Evolutionary conservation across 92 coral and sea anemone genomes (phyloP).

Genomic region (Umimayanthus kanabou): DNA sequence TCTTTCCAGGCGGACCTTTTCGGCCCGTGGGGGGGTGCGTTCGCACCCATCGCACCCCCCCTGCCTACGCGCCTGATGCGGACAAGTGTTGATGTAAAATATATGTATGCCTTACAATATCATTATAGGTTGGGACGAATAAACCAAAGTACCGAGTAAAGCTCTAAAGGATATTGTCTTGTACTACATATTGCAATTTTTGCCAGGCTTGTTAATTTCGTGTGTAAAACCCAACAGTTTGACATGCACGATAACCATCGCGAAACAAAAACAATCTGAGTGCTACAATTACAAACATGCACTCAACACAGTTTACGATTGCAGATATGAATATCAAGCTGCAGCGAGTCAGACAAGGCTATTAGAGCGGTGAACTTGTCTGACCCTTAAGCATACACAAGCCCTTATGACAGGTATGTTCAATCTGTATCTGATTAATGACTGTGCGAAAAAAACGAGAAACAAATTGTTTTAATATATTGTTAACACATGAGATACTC

Average conservation of each 20-base stretch:
- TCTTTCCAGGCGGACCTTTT: no score
- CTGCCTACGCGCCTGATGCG: no score
- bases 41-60: no score
- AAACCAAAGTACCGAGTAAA: neutral
- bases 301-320: neutral
- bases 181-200: neutral
- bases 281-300: neutral
- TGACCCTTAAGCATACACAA: neutral
- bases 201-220: neutral
- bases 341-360: neutral
- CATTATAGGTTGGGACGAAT: neutral
- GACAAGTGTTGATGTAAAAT: neutral
- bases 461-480: slow-evolving; percentile 8
- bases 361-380: neutral
- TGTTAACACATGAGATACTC: slow-evolving; percentile 19
- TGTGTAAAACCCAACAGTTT: neutral
- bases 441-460: slow-evolving; percentile 21
- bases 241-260: neutral
- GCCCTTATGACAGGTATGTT: slow-evolving; percentile 1
- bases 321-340: neutral
- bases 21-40: no score
- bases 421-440: slow-evolving; percentile 30
- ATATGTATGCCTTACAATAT: neutral
- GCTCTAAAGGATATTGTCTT: slow-evolving; percentile 1
- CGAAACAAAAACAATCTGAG: neutral